Evolutionary conservation across 2,797 vertebrate genomes (phyloP).

Genomic region (Cuculus canorus): DNA sequence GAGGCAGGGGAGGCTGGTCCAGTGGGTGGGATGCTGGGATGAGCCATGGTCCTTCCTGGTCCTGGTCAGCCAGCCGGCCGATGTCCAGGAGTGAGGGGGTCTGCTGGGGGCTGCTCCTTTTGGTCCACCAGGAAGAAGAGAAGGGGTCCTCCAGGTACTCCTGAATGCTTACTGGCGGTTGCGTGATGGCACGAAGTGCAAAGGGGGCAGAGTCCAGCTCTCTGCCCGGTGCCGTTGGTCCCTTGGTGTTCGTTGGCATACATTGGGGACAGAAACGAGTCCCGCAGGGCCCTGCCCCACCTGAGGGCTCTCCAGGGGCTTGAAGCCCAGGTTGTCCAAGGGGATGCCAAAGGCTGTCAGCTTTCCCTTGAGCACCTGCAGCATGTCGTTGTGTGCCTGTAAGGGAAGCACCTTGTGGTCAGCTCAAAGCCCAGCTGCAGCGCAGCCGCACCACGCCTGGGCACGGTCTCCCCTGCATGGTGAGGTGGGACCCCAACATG

Average conservation of each 20-base stretch:
- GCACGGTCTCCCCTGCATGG: neutral
- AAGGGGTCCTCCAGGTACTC: neutral
- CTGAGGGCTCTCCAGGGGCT: conserved; percentile 76
- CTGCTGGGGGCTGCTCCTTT: neutral
- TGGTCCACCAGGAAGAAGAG: neutral
- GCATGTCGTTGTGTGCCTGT: conserved; percentile 86
- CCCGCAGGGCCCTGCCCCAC: conserved; percentile 76
- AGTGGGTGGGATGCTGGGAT: neutral
- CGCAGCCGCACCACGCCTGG: neutral
- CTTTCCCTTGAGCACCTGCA: conserved; percentile 83
- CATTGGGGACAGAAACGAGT: conserved; percentile 76
- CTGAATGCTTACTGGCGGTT: neutral
- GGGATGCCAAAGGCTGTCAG: conserved; percentile 81
- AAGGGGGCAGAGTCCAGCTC: neutral
- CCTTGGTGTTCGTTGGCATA: neutral
- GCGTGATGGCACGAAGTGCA: neutral
- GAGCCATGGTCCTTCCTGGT: neutral
- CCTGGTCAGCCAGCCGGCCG: too few relatives aligned
- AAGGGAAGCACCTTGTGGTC: too few relatives aligned
- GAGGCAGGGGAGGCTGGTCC: neutral
- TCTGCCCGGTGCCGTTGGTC: neutral
- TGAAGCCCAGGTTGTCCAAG: conserved; percentile 82
- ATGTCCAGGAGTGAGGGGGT: too few relatives aligned
- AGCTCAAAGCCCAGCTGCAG: neutral
- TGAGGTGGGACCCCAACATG: neutral